Conservation (phyloP, 2,797 vertebrate species). For the Helicolenus hilgendorfi region DNA sequence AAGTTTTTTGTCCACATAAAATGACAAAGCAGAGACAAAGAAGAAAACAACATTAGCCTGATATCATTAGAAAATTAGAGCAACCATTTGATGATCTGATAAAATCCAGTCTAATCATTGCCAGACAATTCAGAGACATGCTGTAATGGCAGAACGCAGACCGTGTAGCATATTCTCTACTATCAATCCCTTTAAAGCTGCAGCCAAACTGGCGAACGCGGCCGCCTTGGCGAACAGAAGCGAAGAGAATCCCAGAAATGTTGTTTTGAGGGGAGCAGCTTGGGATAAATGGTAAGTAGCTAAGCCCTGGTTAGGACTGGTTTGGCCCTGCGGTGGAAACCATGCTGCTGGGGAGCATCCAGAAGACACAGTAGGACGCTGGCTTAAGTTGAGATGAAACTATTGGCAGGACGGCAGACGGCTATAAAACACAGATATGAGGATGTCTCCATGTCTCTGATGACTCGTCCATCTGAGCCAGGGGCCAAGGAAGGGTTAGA, state of each 20-base stretch:
- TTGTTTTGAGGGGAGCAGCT: constrained; percentile 69
- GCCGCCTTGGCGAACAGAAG: constrained; percentile 39
- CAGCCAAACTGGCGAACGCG: constrained; percentile 58
- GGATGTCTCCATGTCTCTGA: constrained; percentile 71
- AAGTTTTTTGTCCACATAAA: not conserved
- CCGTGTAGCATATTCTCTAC: constrained; percentile 44
- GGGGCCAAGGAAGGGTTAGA: not conserved
- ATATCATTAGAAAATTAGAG: constrained; percentile 25
- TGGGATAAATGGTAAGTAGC: constrained; percentile 65
- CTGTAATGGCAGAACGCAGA: constrained; percentile 43
- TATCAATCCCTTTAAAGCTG: constrained; percentile 31
- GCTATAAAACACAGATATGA: constrained; percentile 76
- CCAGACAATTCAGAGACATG: constrained; percentile 53
- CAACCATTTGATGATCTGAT: constrained; percentile 42
- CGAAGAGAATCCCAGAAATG: constrained; percentile 77
- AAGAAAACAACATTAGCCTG: constrained; percentile 6
- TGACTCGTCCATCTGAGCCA: constrained; percentile 52
- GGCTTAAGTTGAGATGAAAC: constrained; percentile 70
- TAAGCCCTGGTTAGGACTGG: constrained; percentile 65
- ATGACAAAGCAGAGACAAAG: not conserved
- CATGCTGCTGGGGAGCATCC: constrained; percentile 65
- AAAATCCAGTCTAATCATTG: constrained; percentile 35
- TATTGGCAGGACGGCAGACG: constrained; percentile 60
- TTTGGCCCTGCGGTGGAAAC: constrained; percentile 66
- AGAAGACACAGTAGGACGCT: constrained; percentile 69